Conservation (phyloP, 2,888 invertebrate species). For the Andrena minutula region DNA sequence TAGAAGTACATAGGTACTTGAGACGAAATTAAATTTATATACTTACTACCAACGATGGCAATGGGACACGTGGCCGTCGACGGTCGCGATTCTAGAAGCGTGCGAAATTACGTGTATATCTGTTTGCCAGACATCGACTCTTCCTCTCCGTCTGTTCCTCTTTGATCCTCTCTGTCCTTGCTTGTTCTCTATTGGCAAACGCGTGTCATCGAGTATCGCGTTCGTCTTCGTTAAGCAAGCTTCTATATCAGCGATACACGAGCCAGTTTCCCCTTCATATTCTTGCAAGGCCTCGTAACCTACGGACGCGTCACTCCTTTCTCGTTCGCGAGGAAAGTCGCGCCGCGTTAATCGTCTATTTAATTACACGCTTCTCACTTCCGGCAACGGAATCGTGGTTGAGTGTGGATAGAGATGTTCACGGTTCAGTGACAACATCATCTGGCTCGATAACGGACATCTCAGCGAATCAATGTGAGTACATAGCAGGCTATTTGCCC, state of each 20-base stretch:
- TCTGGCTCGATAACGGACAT: not conserved
- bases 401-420: not conserved
- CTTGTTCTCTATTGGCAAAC: conserved; percentile 47
- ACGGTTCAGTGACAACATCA: not conserved
- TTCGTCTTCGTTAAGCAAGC: conserved; percentile 51
- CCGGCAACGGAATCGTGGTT: not conserved
- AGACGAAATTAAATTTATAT: not conserved
- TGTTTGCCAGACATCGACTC: not conserved
- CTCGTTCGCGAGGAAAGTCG: not conserved
- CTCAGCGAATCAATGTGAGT: not conserved
- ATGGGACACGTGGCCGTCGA: conserved; percentile 30
- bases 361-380: not conserved
- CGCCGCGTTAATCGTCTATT: not conserved
- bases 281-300: conserved; percentile 23
- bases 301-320: conserved; percentile 25
- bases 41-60: not conserved
- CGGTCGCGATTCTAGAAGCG: conserved; percentile 32
- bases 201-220: conserved; percentile 47
- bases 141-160: conserved; percentile 3
- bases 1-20: not conserved
- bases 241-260: conserved; percentile 60
- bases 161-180: not conserved
- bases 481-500: not conserved
- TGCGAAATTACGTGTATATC: conserved; percentile 30
- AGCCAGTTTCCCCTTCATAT: conserved; percentile 53